Base-by-base conservation (phyloP, 2,113 vertebrate species). In the Anseranas semipalmata region DNA sequence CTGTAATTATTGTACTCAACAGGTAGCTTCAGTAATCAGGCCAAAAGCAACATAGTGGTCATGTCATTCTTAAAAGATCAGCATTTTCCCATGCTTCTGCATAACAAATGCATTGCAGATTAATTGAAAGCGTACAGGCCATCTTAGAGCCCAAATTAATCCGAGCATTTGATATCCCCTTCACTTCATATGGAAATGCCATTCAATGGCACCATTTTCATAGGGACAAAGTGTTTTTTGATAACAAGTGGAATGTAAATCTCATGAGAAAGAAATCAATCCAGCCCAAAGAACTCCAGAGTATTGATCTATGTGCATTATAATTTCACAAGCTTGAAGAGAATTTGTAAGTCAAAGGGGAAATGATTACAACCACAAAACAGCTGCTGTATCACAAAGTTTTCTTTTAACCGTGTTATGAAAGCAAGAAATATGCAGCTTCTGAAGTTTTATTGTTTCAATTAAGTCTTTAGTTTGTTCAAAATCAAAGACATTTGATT, bases 261-360 rank as follows among this genome's bases (percentile, higher is more conserved):
- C 97, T 98, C 96, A 75, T 97, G 97, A 97, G 96, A 98, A 98
- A 98, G 95, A 97, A 98, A 98, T 97, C 96, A 98, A 97, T 96
- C 94, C 90, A 96, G 88, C 80, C 95, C 89, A 97, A 97, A 98
- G 96, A 97, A 96, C 95, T 92, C 93, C 70, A 70, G 92, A 89
- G 88, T 96, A 97, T 96, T 96, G 95, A 98, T 97, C 96, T 97
- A 90, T 66, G 87, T 93, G 95, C 94, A 97, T 97, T 98, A 97
- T 93, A 97, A 97, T 97, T 96, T 98, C 95, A 97, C 96, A 95
- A 93, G 76, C 94, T 92, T 87, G 78, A 97, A 96, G 94, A 85
- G 96, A 97, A 97, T 97, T 90, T 92, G 82, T 85, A 89, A 97
- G 85, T 75, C 92, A 96, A 95, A 88, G 74, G 71, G 90, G 71